Evolutionary conservation across 2,113 vertebrate species (phyloP).

Genomic region (Leptocoma aspasia): DNA sequence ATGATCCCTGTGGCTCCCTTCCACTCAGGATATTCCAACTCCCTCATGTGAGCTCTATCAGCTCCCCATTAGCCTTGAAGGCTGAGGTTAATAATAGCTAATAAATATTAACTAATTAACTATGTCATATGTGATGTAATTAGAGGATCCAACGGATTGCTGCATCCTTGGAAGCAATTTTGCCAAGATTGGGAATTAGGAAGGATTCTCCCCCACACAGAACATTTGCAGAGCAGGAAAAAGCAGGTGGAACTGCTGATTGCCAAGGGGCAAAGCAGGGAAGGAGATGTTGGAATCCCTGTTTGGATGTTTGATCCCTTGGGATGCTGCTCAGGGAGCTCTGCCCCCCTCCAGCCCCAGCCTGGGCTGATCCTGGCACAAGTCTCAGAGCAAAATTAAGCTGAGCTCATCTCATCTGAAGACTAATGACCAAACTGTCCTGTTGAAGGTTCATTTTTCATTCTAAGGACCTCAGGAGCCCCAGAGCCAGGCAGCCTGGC

Average conservation of each 20-base stretch:
- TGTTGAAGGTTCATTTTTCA: not conserved
- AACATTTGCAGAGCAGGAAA: not conserved
- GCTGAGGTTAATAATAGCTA: not conserved
- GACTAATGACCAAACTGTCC: not conserved
- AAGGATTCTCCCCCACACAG: not conserved
- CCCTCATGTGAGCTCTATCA: not conserved
- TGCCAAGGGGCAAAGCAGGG: not conserved
- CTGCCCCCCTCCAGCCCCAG: not conserved
- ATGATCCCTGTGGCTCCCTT: not conserved
- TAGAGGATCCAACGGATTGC: not conserved
- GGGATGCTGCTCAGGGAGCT: not conserved
- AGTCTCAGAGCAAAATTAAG: not conserved
- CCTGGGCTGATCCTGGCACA: not conserved
- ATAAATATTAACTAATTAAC: not conserved
- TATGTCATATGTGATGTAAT: fast-evolving
- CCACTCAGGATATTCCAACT: not conserved
- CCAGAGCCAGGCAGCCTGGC: too few species aligned
- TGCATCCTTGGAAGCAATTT: not conserved
- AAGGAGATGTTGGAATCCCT: not conserved
- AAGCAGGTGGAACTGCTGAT: not conserved
- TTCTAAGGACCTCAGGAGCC: not conserved
- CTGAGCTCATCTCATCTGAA: not conserved
- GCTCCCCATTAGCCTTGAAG: not conserved
- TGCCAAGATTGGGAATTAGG: not conserved
- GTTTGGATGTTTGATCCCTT: not conserved